These are phyloP conservation scores for Ganaspis brasiliensis DNA, from an alignment of 2,888 invertebrate genomes.

Conservation along the genomic window DNA sequence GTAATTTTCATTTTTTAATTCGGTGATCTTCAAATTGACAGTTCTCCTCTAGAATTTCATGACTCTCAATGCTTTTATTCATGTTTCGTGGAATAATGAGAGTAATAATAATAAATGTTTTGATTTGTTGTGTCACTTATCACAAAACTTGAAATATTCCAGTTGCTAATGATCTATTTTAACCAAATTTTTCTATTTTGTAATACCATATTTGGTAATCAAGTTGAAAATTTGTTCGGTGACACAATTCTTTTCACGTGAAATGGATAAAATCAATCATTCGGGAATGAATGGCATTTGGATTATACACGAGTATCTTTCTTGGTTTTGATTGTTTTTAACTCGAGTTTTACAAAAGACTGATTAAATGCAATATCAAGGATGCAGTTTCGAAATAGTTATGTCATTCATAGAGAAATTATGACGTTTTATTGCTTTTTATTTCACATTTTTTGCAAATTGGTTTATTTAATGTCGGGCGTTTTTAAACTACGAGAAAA, in stretches of 20 bases:
- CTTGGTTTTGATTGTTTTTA: neutral
- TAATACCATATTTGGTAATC: neutral
- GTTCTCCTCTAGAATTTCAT: neutral
- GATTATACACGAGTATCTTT: neutral
- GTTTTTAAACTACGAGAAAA: no score
- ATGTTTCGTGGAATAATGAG: neutral
- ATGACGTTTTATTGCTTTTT: conserved; percentile 11
- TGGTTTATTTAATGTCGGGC: neutral
- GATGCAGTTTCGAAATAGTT: conserved; percentile 4
- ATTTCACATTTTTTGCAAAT: neutral
- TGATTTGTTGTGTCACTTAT: conserved; percentile 16
- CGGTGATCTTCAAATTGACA: conserved; percentile 4
- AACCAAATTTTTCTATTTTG: no score
- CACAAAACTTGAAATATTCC: no score
- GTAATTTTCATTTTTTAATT: no score
- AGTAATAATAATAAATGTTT: conserved; percentile 16
- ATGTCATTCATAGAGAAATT: conserved; percentile 17
- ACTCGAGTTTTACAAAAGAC: neutral
- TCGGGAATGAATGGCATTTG: neutral
- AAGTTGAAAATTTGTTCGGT: neutral
- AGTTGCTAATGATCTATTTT: no score
- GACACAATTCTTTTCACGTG: neutral
- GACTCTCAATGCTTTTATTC: neutral
- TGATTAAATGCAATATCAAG: neutral
- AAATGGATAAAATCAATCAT: conserved; percentile 14